Evolutionary conservation across 2,888 invertebrate genomes (phyloP).

Genomic region (Clistopyga incitator): DNA sequence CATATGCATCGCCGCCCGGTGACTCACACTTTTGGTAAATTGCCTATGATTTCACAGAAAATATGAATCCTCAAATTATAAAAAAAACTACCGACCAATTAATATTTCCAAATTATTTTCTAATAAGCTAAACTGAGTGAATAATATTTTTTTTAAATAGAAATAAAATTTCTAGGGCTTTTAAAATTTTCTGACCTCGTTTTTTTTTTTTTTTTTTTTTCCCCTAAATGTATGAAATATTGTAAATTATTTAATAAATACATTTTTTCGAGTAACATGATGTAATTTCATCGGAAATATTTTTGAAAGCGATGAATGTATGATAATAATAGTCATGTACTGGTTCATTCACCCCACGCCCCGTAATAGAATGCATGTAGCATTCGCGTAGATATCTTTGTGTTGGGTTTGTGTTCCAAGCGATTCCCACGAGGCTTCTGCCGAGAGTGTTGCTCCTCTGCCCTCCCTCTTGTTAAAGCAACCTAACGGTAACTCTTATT

Average conservation of each 20-base stretch:
- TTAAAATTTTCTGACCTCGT: too few relatives aligned
- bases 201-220: too few relatives aligned
- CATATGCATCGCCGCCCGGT: neutral
- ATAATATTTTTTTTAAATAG: too few relatives aligned
- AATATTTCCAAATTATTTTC: too few relatives aligned
- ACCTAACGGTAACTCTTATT: conserved; percentile 63
- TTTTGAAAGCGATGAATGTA: too few relatives aligned
- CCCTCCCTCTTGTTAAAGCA: conserved; percentile 35
- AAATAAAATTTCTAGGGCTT: too few relatives aligned
- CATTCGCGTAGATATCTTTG: conserved; percentile 32
- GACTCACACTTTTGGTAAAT: conserved; percentile 11
- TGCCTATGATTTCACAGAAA: neutral
- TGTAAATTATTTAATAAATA: too few relatives aligned
- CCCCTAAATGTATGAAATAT: too few relatives aligned
- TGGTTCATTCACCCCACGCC: neutral
- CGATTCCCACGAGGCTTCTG: conserved; percentile 59
- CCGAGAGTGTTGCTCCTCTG: conserved; percentile 30
- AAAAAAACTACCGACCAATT: too few relatives aligned
- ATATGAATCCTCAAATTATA: neutral
- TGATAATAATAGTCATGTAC: neutral
- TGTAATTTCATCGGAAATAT: too few relatives aligned
- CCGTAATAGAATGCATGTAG: conserved; percentile 8
- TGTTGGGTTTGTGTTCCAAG: conserved; percentile 23
- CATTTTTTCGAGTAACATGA: too few relatives aligned
- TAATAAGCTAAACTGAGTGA: too few relatives aligned